Percentiles rank a stretch among this genome's conserved stretches.
Conservation (phyloP, 2,113 vertebrate species). For the Oncorhynchus kisutch region DNA sequence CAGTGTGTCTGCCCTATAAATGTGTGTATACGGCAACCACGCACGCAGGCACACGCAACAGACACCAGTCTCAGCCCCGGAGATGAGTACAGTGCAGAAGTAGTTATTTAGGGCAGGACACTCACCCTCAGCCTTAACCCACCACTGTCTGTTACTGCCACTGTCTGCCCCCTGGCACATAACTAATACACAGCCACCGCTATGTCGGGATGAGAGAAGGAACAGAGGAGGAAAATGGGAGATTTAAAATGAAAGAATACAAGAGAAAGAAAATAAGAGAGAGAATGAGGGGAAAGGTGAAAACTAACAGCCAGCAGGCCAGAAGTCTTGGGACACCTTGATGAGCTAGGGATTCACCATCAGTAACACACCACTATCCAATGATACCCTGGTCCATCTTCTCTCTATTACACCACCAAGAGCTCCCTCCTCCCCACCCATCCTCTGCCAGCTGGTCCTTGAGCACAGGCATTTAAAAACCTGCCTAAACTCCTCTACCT, state of each 20-base stretch:
- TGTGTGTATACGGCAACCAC: no score
- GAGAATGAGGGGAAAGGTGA: neutral
- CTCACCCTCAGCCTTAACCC: neutral
- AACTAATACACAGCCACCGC: neutral
- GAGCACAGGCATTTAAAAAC: neutral
- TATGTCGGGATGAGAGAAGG: neutral
- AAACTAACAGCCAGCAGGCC: no score
- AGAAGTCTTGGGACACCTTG: no score
- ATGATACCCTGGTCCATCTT: neutral
- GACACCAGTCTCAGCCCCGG: neutral
- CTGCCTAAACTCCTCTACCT: neutral
- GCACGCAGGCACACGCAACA: constrained; percentile 5
- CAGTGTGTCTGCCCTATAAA: neutral
- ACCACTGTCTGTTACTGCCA: neutral
- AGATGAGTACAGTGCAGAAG: constrained; percentile 20
- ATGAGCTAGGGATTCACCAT: no score
- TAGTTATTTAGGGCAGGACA: constrained; percentile 24
- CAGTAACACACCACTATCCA: neutral
- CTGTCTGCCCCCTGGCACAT: neutral
- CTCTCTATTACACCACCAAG: neutral
- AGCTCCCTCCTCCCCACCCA: neutral
- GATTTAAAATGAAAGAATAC: neutral
- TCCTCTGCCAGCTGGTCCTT: neutral
- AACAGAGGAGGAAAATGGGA: neutral
- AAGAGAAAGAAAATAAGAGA: neutral